These are phyloP conservation scores for Alligator sinensis DNA, from an alignment of 2,113 vertebrate genomes.

Conservation along the genomic window DNA sequence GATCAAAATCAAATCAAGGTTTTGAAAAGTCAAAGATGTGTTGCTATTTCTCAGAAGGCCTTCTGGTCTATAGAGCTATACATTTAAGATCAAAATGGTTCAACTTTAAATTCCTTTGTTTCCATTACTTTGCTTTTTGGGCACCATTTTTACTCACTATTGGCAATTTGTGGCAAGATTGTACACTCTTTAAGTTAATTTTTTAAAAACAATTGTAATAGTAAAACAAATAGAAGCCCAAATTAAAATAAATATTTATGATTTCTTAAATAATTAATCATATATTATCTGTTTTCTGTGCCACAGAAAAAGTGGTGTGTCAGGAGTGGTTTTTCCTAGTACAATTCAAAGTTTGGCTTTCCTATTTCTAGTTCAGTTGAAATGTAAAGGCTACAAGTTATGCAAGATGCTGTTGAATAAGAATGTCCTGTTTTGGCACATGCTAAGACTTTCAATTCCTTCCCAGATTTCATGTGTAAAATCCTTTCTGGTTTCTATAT, in stretches of 20 bases:
- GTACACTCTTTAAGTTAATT: background rate
- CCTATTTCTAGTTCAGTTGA: background rate
- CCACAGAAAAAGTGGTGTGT: background rate
- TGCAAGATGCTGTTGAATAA: background rate
- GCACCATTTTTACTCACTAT: background rate
- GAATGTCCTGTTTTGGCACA: background rate
- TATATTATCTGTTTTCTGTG: background rate
- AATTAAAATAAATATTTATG: background rate
- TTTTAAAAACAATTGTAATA: background rate
- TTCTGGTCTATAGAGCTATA: background rate
- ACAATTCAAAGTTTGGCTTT: background rate
- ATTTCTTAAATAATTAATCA: background rate
- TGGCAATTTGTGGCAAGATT: background rate
- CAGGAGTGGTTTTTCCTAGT: background rate
- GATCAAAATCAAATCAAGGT: background rate
- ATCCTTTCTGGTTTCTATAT: background rate
- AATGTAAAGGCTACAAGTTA: background rate
- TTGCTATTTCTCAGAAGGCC: no score
- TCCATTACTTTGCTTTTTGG: background rate
- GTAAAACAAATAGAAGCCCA: background rate
- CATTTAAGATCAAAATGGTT: background rate
- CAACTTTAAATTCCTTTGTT: background rate
- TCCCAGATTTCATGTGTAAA: background rate
- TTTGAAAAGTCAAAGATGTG: background rate
- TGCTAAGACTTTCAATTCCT: background rate